A percentile compares a stretch with the other conserved stretches of the same genome.
Conservation (phyloP, 2,888 invertebrate species). For the Eupelmus urozonus region DNA sequence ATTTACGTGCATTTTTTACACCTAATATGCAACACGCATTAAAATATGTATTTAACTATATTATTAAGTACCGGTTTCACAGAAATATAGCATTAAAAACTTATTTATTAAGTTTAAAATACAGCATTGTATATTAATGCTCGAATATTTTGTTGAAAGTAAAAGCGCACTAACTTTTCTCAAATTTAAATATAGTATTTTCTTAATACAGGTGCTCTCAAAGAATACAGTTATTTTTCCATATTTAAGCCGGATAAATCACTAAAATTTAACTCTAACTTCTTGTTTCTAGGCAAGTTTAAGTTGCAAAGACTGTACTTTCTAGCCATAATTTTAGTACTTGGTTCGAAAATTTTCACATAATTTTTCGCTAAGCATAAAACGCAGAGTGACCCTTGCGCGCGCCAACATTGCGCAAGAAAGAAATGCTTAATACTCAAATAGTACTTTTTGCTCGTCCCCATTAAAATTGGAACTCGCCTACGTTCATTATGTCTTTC, state of each 20-base stretch:
- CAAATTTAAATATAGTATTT: conserved; percentile 15
- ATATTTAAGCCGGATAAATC: conserved; percentile 34
- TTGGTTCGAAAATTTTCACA: background rate
- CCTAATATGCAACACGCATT: conserved; percentile 1
- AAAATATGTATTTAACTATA: conserved; percentile 23
- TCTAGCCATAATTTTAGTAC: background rate
- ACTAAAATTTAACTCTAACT: background rate
- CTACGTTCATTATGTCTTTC: conserved; percentile 45
- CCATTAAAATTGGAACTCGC: conserved; percentile 30
- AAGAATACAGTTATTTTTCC: conserved; percentile 24
- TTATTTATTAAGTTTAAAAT: conserved; percentile 29
- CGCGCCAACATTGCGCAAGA: background rate
- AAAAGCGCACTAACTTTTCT: conserved; percentile 33
- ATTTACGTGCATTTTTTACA: background rate
- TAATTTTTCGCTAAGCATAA: background rate
- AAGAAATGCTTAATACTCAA: background rate
- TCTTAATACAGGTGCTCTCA: too few relatives aligned
- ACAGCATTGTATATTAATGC: conserved; percentile 9
- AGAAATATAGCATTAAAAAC: conserved; percentile 35
- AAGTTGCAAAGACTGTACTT: conserved; percentile 5
- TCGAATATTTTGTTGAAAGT: conserved; percentile 33
- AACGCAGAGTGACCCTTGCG: background rate
- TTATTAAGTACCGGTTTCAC: conserved; percentile 7
- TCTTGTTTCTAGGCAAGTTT: background rate
- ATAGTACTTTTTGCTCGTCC: conserved; percentile 21